Evolutionary conservation across 2,797 vertebrate species (phyloP).

Genomic region (Sebastes minor): DNA sequence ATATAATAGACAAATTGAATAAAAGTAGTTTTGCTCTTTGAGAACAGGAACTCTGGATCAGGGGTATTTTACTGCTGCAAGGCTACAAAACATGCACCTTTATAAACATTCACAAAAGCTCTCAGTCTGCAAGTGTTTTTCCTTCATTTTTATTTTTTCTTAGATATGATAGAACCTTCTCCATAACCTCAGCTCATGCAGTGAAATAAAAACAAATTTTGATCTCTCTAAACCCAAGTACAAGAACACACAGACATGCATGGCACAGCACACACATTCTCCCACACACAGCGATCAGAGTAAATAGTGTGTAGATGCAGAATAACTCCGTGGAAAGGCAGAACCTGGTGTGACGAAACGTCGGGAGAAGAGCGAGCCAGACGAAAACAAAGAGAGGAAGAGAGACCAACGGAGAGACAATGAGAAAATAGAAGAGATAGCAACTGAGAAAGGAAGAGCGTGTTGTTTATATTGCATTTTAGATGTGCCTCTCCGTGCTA

Average conservation of each 20-base stretch:
- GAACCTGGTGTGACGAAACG: constrained; percentile 35
- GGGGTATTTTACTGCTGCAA: not conserved
- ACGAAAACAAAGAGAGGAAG: constrained; percentile 27
- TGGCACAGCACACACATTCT: not conserved
- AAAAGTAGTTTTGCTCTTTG: not conserved
- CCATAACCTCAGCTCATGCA: not conserved
- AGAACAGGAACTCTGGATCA: not conserved
- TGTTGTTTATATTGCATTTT: constrained; percentile 46
- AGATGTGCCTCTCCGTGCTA: constrained; percentile 29
- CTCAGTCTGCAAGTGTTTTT: not conserved
- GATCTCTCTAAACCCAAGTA: not conserved
- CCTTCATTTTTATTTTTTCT: not conserved
- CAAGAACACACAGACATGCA: not conserved
- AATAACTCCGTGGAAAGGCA: constrained; percentile 18
- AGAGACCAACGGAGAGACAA: not conserved
- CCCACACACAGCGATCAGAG: constrained; percentile 18
- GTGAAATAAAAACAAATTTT: not conserved
- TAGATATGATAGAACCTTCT: not conserved
- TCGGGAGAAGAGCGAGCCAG: not conserved
- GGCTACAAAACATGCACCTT: not conserved
- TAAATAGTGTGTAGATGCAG: constrained; percentile 20
- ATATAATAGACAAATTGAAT: not conserved
- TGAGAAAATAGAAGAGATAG: constrained; percentile 9
- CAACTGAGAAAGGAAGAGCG: constrained; percentile 12
- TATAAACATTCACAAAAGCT: not conserved